These are phyloP conservation scores for Littorina saxatilis DNA, from an alignment of 1,140 invertebrate genomes.

Conservation along the genomic window DNA sequence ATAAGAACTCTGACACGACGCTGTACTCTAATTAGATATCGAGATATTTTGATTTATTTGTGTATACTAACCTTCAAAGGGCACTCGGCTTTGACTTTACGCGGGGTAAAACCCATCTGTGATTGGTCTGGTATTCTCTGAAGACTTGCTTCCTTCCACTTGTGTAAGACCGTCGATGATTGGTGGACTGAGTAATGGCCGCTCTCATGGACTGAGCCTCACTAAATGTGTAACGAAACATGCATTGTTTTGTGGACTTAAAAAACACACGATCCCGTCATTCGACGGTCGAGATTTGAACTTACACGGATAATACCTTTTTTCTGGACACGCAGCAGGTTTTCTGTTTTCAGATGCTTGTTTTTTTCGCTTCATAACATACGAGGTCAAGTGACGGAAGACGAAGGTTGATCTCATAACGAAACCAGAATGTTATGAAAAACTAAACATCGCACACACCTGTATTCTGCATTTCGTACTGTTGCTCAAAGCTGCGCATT, in stretches of 20 bases:
- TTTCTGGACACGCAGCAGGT: too few relatives aligned
- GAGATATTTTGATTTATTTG: conserved; percentile 44
- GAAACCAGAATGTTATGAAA: too few relatives aligned
- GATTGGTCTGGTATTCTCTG: conserved; percentile 53
- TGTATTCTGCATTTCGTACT: neutral
- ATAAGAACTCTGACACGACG: neutral
- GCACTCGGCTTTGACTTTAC: conserved; percentile 64
- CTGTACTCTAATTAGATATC: neutral
- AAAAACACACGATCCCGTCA: too few relatives aligned
- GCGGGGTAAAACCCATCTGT: conserved; percentile 59
- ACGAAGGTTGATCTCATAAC: too few relatives aligned
- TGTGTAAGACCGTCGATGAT: conserved; percentile 19
- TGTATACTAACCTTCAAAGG: conserved; percentile 63
- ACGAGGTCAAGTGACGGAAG: too few relatives aligned
- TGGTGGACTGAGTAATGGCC: conserved; percentile 11
- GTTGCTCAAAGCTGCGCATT: too few relatives aligned
- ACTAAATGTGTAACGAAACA: neutral
- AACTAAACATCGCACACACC: too few relatives aligned
- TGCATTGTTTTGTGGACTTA: too few relatives aligned
- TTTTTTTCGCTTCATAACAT: too few relatives aligned
- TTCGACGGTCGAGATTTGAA: too few relatives aligned
- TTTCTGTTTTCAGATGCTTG: too few relatives aligned
- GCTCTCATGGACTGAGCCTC: neutral
- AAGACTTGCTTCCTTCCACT: conserved; percentile 18
- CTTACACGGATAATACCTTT: too few relatives aligned